These are phyloP conservation scores for Procavia capensis DNA, from an alignment of 2,113 vertebrate species.

Conservation along the genomic window DNA sequence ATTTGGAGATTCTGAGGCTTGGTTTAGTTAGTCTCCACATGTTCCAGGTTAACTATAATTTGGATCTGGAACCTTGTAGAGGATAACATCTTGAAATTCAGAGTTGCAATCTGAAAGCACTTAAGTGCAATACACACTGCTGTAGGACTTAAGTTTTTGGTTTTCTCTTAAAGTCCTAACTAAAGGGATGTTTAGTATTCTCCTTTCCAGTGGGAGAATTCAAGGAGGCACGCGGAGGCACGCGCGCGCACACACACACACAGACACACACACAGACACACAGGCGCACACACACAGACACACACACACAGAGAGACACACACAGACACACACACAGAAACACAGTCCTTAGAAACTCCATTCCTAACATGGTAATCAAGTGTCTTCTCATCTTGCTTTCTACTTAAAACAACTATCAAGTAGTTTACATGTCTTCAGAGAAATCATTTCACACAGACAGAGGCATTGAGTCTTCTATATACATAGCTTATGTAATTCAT, in stretches of 20 bases:
- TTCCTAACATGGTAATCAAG: neutral
- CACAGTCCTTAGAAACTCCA: neutral
- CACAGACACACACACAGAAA: too few species aligned
- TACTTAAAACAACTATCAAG: neutral
- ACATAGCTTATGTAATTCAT: slow-evolving; percentile 75
- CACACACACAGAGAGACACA: too few species aligned
- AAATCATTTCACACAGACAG: slow-evolving; percentile 36
- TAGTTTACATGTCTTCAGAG: neutral
- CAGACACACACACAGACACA: too few species aligned
- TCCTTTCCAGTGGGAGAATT: neutral
- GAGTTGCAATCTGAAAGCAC: neutral
- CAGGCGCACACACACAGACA: too few species aligned
- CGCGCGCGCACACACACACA: too few species aligned
- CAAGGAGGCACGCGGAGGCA: neutral
- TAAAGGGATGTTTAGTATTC: neutral
- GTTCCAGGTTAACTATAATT: neutral
- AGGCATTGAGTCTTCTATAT: slow-evolving; percentile 59
- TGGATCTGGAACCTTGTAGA: neutral
- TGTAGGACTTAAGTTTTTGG: neutral
- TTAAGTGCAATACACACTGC: neutral
- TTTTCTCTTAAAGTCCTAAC: neutral
- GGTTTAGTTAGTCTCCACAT: neutral
- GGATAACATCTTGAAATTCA: neutral
- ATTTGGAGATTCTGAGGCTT: neutral
- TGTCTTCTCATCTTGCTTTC: neutral